phyloP scores from a whole-genome alignment of 2,113 vertebrate species.

The Empidonax alnorum region DNA sequence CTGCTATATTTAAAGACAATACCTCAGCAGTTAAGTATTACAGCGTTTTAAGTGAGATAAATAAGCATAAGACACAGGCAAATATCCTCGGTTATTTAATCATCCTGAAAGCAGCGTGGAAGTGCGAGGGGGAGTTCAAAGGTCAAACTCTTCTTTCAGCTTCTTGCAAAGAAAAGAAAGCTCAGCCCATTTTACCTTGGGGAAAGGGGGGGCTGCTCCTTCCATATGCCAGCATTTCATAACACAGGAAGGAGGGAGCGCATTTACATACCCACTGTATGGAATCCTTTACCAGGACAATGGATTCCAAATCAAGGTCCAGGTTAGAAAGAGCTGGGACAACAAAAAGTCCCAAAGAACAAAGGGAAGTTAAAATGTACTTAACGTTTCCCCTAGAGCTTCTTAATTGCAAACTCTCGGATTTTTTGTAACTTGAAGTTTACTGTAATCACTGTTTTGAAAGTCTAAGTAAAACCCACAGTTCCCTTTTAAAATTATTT shows the following conservation, averaged over 20 bases:
- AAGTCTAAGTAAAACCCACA: constrained; percentile 37
- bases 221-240: constrained; percentile 61
- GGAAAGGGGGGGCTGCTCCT: constrained; percentile 7
- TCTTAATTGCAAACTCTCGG: constrained; percentile 19
- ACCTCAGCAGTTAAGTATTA: constrained; percentile 65
- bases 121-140: constrained; percentile 72
- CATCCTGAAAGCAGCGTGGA: constrained; percentile 65
- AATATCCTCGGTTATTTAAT: constrained; percentile 74
- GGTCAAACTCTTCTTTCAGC: constrained; percentile 76
- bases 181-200: constrained; percentile 60
- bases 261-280: constrained; percentile 14
- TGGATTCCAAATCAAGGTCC: background rate
- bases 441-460: constrained; percentile 41
- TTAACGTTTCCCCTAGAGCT: constrained; percentile 14
- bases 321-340: constrained; percentile 3
- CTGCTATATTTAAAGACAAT: constrained; percentile 63
- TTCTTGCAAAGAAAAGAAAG: constrained; percentile 67
- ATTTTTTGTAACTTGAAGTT: constrained; percentile 30
- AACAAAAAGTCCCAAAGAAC: constrained; percentile 26
- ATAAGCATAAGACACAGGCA: constrained; percentile 53
- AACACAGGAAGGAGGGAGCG: constrained; percentile 12
- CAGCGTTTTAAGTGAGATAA: constrained; percentile 62
- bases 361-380: constrained; percentile 49
- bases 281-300: constrained; percentile 14
- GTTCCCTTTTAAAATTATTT: constrained; percentile 26